A percentile compares a stretch with the other conserved stretches of the same genome.
These are phyloP conservation scores for Coregonus suidteri DNA, from an alignment of 2,797 vertebrate genomes.

Conservation along the genomic window DNA sequence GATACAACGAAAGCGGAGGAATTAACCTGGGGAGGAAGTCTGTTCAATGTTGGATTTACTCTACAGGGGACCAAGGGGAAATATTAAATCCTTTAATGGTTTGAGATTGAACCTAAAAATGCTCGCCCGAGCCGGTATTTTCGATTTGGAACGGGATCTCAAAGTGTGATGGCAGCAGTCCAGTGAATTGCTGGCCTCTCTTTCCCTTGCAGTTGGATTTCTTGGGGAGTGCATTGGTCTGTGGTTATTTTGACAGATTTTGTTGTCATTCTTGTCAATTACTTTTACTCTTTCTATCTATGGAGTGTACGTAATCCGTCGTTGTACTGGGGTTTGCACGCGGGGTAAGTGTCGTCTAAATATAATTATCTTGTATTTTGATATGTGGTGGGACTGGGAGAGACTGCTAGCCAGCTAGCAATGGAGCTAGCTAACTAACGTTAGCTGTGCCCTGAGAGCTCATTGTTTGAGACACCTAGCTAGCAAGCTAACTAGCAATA, in stretches of 20 bases:
- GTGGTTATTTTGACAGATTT: slow-evolving; percentile 47
- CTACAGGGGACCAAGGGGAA: slow-evolving; percentile 48
- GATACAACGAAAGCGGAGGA: slow-evolving; percentile 67
- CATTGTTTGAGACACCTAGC: slow-evolving; percentile 51
- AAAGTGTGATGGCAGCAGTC: slow-evolving; percentile 80
- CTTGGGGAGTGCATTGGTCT: slow-evolving; percentile 69
- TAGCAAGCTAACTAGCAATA: background rate
- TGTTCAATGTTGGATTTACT: slow-evolving; percentile 67
- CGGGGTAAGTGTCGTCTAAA: slow-evolving; percentile 75
- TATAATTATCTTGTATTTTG: slow-evolving; percentile 56
- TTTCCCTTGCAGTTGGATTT: slow-evolving; percentile 72
- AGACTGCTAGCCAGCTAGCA: slow-evolving; percentile 52
- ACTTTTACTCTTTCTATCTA: slow-evolving; percentile 44
- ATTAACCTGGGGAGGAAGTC: slow-evolving; percentile 68
- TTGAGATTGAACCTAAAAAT: slow-evolving; percentile 56
- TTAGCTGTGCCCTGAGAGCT: slow-evolving; percentile 42
- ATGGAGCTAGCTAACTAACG: slow-evolving; percentile 51
- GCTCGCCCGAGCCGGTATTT: slow-evolving; percentile 64
- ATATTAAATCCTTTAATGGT: slow-evolving; percentile 42
- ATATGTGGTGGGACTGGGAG: slow-evolving; percentile 39
- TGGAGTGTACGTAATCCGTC: slow-evolving; percentile 73
- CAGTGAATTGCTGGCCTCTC: slow-evolving; percentile 80
- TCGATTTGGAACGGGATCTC: slow-evolving; percentile 71
- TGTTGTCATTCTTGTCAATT: slow-evolving; percentile 36
- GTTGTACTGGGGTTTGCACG: slow-evolving; percentile 67